phyloP scores from a whole-genome alignment of 1,140 invertebrate species.

The Cotesia vestalis region DNA sequence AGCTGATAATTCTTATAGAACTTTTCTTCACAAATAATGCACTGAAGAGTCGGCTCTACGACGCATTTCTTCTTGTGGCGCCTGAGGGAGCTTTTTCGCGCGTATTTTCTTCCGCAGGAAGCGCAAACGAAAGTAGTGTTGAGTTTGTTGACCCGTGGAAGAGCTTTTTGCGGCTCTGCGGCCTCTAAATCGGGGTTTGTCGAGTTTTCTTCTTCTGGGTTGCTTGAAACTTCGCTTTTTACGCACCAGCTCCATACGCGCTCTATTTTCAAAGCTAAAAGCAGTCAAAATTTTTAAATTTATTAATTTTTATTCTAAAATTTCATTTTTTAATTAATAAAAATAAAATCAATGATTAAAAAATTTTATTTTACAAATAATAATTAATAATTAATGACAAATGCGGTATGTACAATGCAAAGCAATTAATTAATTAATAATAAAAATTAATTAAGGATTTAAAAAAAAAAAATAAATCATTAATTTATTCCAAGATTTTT shows the following conservation, averaged over 20 bases:
- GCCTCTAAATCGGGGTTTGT: too few relatives aligned
- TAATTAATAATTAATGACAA: too few relatives aligned
- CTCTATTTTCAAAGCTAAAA: not conserved
- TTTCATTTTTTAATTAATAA: too few relatives aligned
- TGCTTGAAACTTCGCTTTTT: too few relatives aligned
- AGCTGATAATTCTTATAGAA: conserved; percentile 35
- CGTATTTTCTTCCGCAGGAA: conserved; percentile 2
- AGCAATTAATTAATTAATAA: too few relatives aligned
- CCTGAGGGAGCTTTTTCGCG: conserved; percentile 8
- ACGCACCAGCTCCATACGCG: conserved; percentile 10
- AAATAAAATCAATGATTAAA: too few relatives aligned
- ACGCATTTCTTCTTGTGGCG: conserved; percentile 28
- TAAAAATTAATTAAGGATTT: too few relatives aligned
- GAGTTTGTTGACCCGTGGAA: not conserved
- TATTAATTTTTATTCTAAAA: not conserved
- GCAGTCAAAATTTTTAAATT: not conserved
- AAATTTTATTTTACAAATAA: too few relatives aligned
- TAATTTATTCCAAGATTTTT: too few relatives aligned
- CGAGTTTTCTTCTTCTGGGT: too few relatives aligned
- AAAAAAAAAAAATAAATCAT: too few relatives aligned
- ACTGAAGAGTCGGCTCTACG: conserved; percentile 20
- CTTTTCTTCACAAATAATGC: conserved; percentile 26
- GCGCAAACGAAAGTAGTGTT: not conserved
- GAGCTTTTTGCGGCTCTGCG: not conserved
- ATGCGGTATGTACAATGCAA: too few relatives aligned